Evolutionary conservation across 2,113 vertebrate species (phyloP), one percentile per base, ranked within the genome.

Genomic region (Cervus canadensis): DNA sequence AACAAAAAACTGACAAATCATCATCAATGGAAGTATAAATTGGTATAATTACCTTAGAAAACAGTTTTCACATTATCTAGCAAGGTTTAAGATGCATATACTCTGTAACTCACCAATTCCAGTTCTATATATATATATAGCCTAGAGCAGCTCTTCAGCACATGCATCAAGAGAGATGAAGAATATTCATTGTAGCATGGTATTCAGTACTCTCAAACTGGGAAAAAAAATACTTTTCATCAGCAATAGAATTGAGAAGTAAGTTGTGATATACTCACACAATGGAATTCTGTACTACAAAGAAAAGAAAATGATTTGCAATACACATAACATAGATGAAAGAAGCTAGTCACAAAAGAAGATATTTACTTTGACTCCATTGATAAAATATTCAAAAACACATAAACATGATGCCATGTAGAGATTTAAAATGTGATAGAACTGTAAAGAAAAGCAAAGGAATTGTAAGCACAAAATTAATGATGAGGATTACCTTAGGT

Each of bases 341-440:
- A 59, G 43, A 81, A 26, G 36, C 28, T 6, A 48, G 78, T 59
- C 16, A 59, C 43, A n/a, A 57, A 40, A 95, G 43, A 87, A 90
- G 33, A 71, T 17, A 28, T 8, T 59, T 5, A 45, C 56, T 85
- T 54, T 43, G 59, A 85, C 71, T 91, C 33, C 48, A 52, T 54
- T 87, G 60, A 94, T 71, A 92, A 98, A 92, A 82, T 85, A 59
- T 67, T 78, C 13, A 64, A 64, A 88, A 89, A 54, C 16, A 28
- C 43, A 59, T 88, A 45, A 97, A 56, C 19, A 57, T n/a, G 52
- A 40, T 45, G 16, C 36, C 59, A 96, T 76, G 59, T 60, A 36
- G 26, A 88, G 33, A 71, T 56, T 56, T 76, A 43, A 90, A 83
- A 87, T 28, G 67, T 62, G 40, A n/a, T 71, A 40, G 45, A 71